Evolutionary conservation across 2,888 invertebrate species (phyloP), one percentile per base, ranked within the genome.

Genomic region (Trilocha varians): DNA sequence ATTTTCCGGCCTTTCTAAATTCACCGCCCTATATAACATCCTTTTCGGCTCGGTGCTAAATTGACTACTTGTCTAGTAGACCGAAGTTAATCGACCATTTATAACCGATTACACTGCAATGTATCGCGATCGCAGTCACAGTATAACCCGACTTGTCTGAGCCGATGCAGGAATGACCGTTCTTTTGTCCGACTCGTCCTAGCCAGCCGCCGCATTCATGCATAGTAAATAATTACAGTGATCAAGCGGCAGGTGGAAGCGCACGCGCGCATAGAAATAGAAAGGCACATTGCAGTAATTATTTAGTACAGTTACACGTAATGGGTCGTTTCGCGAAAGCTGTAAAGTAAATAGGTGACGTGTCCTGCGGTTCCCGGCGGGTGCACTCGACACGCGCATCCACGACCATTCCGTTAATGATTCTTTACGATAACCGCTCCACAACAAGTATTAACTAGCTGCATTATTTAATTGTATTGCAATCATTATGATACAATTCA

Each of bases 241-340:
- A 82, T 79, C 84, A 75, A 60, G n/a, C 62, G 78, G 82, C 84
- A 84, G 84, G 84, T 84, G 84, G 68, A 70, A 52, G 58, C 72
- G 78, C 79, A 77, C 79, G 79, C 78, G 70, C 71, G 71, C 79
- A 82, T 85, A 84, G 85, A 78, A 78, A 84, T 83, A 85, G 85
- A 83, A 82, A 84, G 80, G 71, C 85, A 83, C 83, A 83, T 85
- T 84, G 85, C 85, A 82, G 76, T 80, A 84, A 85, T 85, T 85
- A 84, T 85, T 84, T 78, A 76, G 78, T 83, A 85, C 85, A 80
- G 85, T 85, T 85, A 85, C 70, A 78, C 73, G 69, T 85, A 85
- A 85, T 85, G 78, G 83, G 82, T 62, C 78, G 73, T 80, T 84
- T 84, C 77, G 75, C 83, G 72, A 84, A 85, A 82, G 84, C 84